Percentiles rank a stretch among this genome's conserved stretches.
Evolutionary conservation across 2,113 vertebrate species (phyloP).

Genomic region (Microtus richardsoni): DNA sequence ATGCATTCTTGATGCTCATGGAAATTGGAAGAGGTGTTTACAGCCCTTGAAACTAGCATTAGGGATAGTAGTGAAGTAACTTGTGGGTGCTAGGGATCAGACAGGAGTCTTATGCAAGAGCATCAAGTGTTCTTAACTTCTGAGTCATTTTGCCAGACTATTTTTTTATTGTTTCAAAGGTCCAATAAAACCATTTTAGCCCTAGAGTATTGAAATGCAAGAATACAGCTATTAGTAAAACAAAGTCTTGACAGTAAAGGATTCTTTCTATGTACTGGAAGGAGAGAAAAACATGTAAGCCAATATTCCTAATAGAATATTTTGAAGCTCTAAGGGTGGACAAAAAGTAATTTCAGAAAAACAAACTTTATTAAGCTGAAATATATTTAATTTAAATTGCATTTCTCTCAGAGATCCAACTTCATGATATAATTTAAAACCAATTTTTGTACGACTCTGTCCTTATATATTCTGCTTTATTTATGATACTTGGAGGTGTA

Average conservation of each 20-base stretch:
- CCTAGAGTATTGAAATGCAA: background rate
- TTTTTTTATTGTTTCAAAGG: background rate
- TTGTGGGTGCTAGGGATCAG: background rate
- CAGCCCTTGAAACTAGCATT: background rate
- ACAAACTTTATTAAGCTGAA: slow-evolving; percentile 37
- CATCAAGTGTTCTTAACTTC: background rate
- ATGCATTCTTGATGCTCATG: no score
- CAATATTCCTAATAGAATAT: slow-evolving; percentile 4
- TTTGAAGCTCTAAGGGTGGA: slow-evolving; percentile 1
- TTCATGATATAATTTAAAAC: slow-evolving; percentile 47
- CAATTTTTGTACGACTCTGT: background rate
- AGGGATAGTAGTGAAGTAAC: no score
- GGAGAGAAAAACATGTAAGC: background rate
- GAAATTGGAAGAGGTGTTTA: background rate
- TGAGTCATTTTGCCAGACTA: background rate
- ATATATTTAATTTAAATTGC: slow-evolving; percentile 49
- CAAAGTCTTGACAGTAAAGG: background rate
- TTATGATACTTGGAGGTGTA: background rate
- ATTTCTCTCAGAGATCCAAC: slow-evolving; percentile 17
- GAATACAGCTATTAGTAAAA: background rate
- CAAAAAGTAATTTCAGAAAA: slow-evolving; percentile 41
- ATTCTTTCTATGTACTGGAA: background rate
- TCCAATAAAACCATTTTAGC: background rate
- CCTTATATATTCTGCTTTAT: background rate
- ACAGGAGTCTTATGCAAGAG: background rate